These are phyloP conservation scores for Tortrix viridana DNA, from an alignment of 2,888 invertebrate genomes.

Conservation along the genomic window DNA sequence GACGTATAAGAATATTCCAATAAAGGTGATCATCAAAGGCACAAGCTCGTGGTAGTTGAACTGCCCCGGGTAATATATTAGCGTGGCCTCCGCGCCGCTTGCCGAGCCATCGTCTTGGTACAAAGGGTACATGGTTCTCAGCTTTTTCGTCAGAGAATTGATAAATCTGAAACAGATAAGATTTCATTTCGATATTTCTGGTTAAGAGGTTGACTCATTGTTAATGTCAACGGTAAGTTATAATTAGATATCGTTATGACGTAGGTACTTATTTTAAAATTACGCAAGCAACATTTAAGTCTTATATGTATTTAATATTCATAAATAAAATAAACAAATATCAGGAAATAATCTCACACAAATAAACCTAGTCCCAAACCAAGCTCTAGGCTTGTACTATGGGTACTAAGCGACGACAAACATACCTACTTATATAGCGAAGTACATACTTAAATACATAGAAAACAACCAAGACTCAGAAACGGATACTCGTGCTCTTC, in stretches of 20 bases:
- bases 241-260: not conserved
- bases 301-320: too few relatives aligned
- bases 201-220: not conserved
- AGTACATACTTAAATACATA: too few relatives aligned
- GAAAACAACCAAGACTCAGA: too few relatives aligned
- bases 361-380: too few relatives aligned
- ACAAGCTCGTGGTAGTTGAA: conserved; percentile 93
- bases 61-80: conserved; percentile 95
- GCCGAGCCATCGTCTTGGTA: conserved; percentile 83
- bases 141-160: conserved; percentile 88
- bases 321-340: too few relatives aligned
- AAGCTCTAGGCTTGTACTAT: too few relatives aligned
- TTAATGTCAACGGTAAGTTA: not conserved
- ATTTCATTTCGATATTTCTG: conserved; percentile 21
- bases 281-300: too few relatives aligned
- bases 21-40: conserved; percentile 92
- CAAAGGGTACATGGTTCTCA: conserved; percentile 88
- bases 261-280: too few relatives aligned
- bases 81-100: conserved; percentile 72
- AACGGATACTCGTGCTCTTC: too few relatives aligned
- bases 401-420: too few relatives aligned
- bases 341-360: too few relatives aligned
- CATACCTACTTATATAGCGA: too few relatives aligned
- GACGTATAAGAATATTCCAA: conserved; percentile 94
- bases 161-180: conserved; percentile 86